Conservation (phyloP, 2,113 vertebrate species). For the Taurulus bubalis region DNA sequence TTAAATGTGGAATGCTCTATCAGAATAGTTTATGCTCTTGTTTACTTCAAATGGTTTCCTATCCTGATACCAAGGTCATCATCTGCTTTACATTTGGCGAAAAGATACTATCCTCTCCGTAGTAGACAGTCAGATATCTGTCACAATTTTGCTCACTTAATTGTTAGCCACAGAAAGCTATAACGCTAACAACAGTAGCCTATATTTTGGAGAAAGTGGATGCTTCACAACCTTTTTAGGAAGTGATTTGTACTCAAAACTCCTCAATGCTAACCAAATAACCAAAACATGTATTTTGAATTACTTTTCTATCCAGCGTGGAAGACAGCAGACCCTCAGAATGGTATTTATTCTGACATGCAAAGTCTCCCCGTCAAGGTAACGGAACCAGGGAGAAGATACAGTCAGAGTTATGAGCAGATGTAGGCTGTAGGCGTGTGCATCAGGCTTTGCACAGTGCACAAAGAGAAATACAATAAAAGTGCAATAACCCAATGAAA, state of each 20-base stretch:
- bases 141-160: slow-evolving; percentile 12
- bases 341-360: slow-evolving; percentile 8
- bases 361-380: slow-evolving; percentile 8
- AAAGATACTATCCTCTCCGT: slow-evolving; percentile 9
- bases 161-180: slow-evolving; percentile 21
- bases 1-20: slow-evolving; percentile 48
- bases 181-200: slow-evolving; percentile 23
- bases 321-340: slow-evolving; percentile 9
- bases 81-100: slow-evolving; percentile 20
- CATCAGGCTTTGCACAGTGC: no score
- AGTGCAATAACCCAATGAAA: no score
- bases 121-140: not conserved
- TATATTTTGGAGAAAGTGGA: slow-evolving; percentile 54
- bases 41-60: slow-evolving; percentile 30
- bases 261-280: slow-evolving; percentile 22
- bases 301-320: slow-evolving; percentile 34
- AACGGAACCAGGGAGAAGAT: not conserved
- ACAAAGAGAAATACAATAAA: slow-evolving; percentile 3
- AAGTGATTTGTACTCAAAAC: slow-evolving; percentile 38
- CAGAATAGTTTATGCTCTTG: slow-evolving; percentile 40
- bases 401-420: no score
- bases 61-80: slow-evolving; percentile 26
- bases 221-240: slow-evolving; percentile 33
- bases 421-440: no score
- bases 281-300: slow-evolving; percentile 45